These are phyloP conservation scores for Anoplolepis gracilipes DNA, from an alignment of 1,140 invertebrate genomes.

Conservation along the genomic window DNA sequence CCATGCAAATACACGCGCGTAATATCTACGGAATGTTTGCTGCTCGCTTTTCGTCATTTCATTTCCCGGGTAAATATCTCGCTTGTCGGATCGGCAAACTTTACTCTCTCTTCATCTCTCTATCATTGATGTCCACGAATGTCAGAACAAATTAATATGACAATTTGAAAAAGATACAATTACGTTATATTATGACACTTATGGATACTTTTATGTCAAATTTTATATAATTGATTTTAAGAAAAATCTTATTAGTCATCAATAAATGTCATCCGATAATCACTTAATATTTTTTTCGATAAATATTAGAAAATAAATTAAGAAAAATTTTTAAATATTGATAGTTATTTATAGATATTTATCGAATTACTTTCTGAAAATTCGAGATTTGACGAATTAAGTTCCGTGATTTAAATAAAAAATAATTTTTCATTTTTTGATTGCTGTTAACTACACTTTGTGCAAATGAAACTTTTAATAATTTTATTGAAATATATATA, in stretches of 20 bases:
- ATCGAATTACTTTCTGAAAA: neutral
- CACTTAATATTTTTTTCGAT: neutral
- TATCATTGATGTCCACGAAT: conserved; percentile 26
- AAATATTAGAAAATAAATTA: neutral
- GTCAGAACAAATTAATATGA: conserved; percentile 34
- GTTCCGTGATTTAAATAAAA: neutral
- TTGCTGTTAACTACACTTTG: neutral
- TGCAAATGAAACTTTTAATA: neutral
- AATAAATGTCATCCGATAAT: neutral
- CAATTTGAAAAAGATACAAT: conserved; percentile 1
- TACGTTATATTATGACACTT: too few species aligned
- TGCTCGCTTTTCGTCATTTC: conserved; percentile 57
- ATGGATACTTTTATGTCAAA: neutral
- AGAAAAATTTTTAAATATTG: neutral
- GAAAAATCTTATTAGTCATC: neutral
- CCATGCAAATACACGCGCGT: conserved; percentile 61
- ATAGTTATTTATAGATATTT: too few species aligned
- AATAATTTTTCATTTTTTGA: neutral
- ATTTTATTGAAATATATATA: neutral
- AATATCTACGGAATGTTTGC: conserved; percentile 38
- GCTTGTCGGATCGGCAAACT: conserved; percentile 37
- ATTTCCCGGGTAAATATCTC: conserved; percentile 56
- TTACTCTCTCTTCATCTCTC: conserved; percentile 28
- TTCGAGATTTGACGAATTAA: neutral
- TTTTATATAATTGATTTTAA: neutral